These are phyloP conservation scores for Lepidochitona cinerea DNA, from an alignment of 2,888 invertebrate genomes.

Conservation along the genomic window DNA sequence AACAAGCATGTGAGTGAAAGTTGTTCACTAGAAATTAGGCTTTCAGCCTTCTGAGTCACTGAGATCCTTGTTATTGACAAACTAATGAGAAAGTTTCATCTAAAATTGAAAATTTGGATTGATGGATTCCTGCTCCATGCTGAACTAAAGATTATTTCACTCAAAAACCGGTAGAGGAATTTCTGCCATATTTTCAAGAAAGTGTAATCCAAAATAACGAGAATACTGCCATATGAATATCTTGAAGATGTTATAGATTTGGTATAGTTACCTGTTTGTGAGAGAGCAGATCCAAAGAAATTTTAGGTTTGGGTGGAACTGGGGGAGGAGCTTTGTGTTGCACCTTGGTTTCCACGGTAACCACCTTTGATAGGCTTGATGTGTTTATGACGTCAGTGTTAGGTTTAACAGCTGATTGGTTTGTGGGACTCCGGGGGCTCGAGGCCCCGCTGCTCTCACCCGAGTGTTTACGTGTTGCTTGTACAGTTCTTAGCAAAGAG, in stretches of 20 bases:
- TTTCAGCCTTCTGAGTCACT: too few species aligned
- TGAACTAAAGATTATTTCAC: too few species aligned
- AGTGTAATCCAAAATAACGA: too few species aligned
- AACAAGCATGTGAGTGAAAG: too few species aligned
- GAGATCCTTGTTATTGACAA: too few species aligned
- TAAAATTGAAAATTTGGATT: too few species aligned
- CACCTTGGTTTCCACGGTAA: background rate
- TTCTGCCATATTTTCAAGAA: background rate
- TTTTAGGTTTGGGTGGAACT: conserved; percentile 38
- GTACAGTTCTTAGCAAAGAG: background rate
- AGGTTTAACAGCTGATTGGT: background rate
- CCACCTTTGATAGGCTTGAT: background rate
- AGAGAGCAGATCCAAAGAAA: background rate
- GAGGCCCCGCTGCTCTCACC: too few species aligned
- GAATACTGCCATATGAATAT: background rate
- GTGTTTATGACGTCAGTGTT: too few species aligned
- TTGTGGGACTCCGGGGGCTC: background rate
- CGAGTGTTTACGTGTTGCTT: background rate
- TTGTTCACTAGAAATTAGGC: too few species aligned
- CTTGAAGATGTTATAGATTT: background rate
- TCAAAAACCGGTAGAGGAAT: background rate
- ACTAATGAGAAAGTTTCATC: too few species aligned
- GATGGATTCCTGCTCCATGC: too few species aligned
- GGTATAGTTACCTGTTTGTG: background rate
- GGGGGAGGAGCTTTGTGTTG: conserved; percentile 38